Evolutionary conservation across 2,113 vertebrate genomes (phyloP).

Genomic region (Brachypteracias leptosomus): DNA sequence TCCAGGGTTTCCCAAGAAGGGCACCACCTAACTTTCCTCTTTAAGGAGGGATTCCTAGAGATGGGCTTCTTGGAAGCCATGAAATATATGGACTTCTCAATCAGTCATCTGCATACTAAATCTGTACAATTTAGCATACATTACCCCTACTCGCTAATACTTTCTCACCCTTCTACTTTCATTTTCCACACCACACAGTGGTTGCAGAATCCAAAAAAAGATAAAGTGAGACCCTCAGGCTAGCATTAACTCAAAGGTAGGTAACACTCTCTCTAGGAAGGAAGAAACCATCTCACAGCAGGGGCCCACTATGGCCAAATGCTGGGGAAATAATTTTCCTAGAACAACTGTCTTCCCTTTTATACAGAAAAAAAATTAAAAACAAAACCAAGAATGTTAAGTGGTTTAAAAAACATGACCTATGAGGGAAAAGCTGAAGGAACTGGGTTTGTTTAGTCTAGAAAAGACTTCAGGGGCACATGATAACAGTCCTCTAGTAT

Average conservation of each 20-base stretch:
- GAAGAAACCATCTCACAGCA: background rate
- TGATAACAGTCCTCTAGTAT: background rate
- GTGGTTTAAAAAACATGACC: conserved; percentile 32
- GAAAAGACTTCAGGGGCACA: background rate
- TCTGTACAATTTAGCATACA: background rate
- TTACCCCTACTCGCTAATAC: background rate
- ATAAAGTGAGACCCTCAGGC: background rate
- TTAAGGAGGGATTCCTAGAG: background rate
- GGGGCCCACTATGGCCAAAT: background rate
- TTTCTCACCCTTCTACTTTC: background rate
- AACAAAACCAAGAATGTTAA: background rate
- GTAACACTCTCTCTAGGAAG: background rate
- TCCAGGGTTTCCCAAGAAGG: background rate
- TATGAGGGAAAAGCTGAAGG: conserved; percentile 6
- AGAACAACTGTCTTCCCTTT: background rate
- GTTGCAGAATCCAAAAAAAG: background rate
- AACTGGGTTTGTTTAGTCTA: conserved; percentile 33
- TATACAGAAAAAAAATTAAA: background rate
- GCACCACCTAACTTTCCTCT: background rate
- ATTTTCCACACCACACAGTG: background rate
- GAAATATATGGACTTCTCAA: background rate
- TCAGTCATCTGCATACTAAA: background rate
- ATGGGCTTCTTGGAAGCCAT: background rate
- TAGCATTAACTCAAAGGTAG: background rate
- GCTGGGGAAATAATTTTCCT: background rate